Conservation (phyloP, 2,113 vertebrate genomes). For the Delphinus delphis region DNA sequence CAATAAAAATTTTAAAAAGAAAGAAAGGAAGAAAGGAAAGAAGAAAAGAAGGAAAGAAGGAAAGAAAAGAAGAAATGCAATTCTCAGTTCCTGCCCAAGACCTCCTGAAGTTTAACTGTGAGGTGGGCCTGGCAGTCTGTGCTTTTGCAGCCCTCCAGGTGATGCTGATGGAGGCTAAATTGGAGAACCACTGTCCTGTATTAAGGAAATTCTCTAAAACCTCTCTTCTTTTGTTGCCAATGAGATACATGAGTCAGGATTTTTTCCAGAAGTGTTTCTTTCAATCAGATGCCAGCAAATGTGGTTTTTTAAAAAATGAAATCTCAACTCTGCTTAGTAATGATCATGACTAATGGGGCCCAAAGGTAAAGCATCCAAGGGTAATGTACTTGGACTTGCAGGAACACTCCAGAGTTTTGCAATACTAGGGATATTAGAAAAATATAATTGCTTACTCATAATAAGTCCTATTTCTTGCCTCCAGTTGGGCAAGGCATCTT, state of each 20-base stretch:
- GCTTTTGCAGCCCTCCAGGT: neutral
- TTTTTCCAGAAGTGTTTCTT: neutral
- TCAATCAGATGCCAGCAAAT: neutral
- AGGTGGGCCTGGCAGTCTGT: neutral
- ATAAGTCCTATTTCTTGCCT: neutral
- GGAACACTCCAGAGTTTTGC: neutral
- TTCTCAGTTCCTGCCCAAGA: neutral
- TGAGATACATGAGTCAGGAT: neutral
- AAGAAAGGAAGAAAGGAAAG: too few relatives aligned
- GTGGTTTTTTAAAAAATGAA: neutral
- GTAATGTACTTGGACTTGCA: neutral
- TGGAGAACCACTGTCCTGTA: neutral
- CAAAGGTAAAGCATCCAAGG: neutral
- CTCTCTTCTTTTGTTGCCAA: neutral
- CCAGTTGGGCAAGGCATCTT: neutral
- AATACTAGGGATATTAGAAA: neutral
- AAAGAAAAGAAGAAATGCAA: neutral
- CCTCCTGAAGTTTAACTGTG: neutral
- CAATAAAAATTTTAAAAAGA: neutral
- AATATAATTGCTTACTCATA: neutral
- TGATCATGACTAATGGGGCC: neutral
- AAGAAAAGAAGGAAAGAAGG: too few relatives aligned
- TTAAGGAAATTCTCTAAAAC: neutral
- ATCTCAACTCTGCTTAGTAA: conserved; percentile 27
- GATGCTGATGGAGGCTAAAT: neutral